Conservation (phyloP, 2,797 vertebrate species). For the Parambassis ranga region DNA sequence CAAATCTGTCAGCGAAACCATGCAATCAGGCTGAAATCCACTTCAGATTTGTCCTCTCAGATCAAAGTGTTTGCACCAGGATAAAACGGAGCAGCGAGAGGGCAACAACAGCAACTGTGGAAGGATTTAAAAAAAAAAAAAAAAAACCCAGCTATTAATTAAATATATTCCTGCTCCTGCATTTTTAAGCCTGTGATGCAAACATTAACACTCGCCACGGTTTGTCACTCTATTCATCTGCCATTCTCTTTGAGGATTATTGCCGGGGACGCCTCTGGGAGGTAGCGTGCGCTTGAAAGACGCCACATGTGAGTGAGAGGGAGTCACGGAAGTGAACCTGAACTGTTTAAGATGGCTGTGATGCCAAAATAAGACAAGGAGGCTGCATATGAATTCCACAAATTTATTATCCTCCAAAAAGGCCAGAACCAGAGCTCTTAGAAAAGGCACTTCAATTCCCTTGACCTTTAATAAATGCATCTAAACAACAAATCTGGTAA, state of each 20-base stretch:
- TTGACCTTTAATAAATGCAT: conserved; percentile 68
- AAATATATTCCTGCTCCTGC: conserved; percentile 76
- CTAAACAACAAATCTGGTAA: conserved; percentile 65
- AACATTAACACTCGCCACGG: conserved; percentile 63
- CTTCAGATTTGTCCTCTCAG: conserved; percentile 58
- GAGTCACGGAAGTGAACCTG: too few relatives aligned
- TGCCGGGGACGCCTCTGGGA: conserved; percentile 66
- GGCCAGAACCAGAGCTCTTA: conserved; percentile 55
- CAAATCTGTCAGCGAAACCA: conserved; percentile 58
- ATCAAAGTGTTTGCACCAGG: conserved; percentile 79
- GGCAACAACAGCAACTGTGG: conserved; percentile 67
- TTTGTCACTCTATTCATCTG: conserved; percentile 74
- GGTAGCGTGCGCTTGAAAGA: conserved; percentile 47
- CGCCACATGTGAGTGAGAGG: conserved; percentile 24
- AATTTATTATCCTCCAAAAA: conserved; percentile 79
- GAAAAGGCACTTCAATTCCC: conserved; percentile 79
- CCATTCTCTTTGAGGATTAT: conserved; percentile 81
- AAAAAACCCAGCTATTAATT: conserved; percentile 77
- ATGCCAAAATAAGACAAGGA: conserved; percentile 22
- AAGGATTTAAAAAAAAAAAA: conserved; percentile 75
- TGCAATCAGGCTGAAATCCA: conserved; percentile 69
- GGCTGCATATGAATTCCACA: conserved; percentile 66
- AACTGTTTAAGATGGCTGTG: neutral
- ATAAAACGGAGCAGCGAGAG: conserved; percentile 74
- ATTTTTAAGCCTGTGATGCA: conserved; percentile 72